Conservation (phyloP, 1,140 invertebrate species). For the Tetraneura akinire region DNA sequence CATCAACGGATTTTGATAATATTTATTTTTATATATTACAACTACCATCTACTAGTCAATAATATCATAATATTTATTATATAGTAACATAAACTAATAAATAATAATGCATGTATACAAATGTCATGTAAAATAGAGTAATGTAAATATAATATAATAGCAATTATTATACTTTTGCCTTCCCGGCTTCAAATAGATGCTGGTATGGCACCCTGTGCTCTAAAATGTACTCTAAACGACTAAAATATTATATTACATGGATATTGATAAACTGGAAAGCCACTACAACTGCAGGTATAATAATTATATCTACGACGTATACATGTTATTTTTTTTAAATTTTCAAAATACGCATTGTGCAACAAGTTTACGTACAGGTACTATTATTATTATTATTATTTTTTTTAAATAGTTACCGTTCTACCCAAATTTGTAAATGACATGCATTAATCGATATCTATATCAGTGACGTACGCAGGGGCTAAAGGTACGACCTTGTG, state of each 20-base stretch:
- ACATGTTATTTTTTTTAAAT: not conserved
- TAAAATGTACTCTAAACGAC: slow-evolving; percentile 42
- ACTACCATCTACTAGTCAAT: slow-evolving; percentile 7
- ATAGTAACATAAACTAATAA: not conserved
- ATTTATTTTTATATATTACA: not conserved
- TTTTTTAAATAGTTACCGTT: not conserved
- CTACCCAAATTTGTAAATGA: not conserved
- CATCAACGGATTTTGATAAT: not conserved
- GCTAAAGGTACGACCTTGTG: no score
- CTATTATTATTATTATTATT: not conserved
- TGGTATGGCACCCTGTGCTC: slow-evolving; percentile 19
- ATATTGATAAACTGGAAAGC: slow-evolving; percentile 4
- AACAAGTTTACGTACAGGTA: not conserved
- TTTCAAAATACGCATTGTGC: slow-evolving; percentile 34
- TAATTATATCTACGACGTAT: not conserved
- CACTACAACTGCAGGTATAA: not conserved
- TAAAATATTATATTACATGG: not conserved
- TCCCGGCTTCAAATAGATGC: slow-evolving; percentile 46
- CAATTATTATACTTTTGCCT: slow-evolving; percentile 27
- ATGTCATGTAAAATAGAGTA: slow-evolving; percentile 5
- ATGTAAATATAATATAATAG: not conserved
- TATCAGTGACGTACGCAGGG: no score
- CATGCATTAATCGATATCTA: no score
- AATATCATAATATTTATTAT: no score
- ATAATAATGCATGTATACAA: slow-evolving; percentile 44